Evolutionary conservation across 2,888 invertebrate species (phyloP), one percentile per base, ranked within the genome.

Genomic region (Trisateles emortualis): DNA sequence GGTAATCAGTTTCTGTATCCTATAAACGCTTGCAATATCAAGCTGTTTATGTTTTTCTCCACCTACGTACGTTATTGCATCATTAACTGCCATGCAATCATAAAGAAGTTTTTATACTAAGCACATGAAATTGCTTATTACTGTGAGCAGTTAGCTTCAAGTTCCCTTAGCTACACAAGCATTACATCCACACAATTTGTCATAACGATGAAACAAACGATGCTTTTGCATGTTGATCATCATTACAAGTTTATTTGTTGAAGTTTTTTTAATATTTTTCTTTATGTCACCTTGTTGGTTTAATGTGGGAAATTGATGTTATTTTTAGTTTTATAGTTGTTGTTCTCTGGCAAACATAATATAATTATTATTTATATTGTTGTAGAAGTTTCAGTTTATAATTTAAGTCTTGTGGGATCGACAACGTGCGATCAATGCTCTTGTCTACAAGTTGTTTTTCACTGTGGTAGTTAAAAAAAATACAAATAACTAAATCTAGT

Each of bases 121-220:
- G 10, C 16, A 17, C 36, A 24, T 19, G 14, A 17, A 16, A 38
- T 19, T 38, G n/a, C 36, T 17, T 9, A 10, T n/a, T 39, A 19
- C 39, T n/a, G 13, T 22, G n/a, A n/a, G n/a, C n/a, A 26, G 9
- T 8, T 26, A 26, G 8, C 1, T 8, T 26, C 4, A 26, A 8
- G 26, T 26, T 8, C 8, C 8, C 8, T 3, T 22, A 22, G 22
- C 22, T 3, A 22, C 22, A 3, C 3, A 26, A 26, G 1, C 26
- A 26, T 26, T 33, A 33, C 14, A 8, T 33, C 26, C 8, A 11
- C 13, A 39, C 24, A 24, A 24, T 39, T 39, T 24, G 13, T 39
- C 24, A 24, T 40, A 40, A 29, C 9, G 22, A 42, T 9, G 16
- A 38, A 47, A 43, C 26, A 47, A 53, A 53, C 33, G 52, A 53